Base-by-base conservation (phyloP, 2,113 vertebrate genomes). In the Calidris pugnax region DNA sequence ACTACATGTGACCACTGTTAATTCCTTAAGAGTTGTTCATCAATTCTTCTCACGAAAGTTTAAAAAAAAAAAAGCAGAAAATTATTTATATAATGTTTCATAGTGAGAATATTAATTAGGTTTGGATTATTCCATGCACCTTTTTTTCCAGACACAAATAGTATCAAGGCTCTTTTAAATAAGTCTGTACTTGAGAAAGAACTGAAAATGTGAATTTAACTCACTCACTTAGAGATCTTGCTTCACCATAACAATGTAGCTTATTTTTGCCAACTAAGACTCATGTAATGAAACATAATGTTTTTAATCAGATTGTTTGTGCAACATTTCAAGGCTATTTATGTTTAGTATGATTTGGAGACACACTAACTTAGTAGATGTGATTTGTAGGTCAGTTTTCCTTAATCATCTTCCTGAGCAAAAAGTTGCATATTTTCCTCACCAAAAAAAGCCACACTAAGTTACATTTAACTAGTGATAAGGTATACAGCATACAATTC, bases 261-360 rank as follows among this genome's bases (percentile, higher is more conserved):
- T 83, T 80, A 63, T 74, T 97, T 95, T 84, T 80, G 57, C 81
- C 87, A 96, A 69, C 71, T 82, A 72, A 47, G 10, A 69, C 47
- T 84, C 66, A 91, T 45, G 77, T 53, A 88, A 95, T 32, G 64
- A 93, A 95, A 39, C 9, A 53, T 43, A 84, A 86, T 37, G 23
- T 90, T 37, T 88, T 96, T 85, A 91, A 92, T 95, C 74, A 71
- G 60, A 95, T 83, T 92, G 63, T 43, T 64, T 48, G 43, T 45
- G 41, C 41, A 27, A 82, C 64, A 82, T 39, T 89, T 81, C 78
- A 89, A 87, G 69, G 74, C 12, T 84, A 89, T 94, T 92, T 83
- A 83, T 74, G 63, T 97, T 93, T 68, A 39, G 33, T 17, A 56
- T 32, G 28, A 86, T 71, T 69, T 78, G 60, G 41, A 59, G 14